Base-by-base conservation (phyloP, 2,113 vertebrate species). In the Oreocharis arfaki region DNA sequence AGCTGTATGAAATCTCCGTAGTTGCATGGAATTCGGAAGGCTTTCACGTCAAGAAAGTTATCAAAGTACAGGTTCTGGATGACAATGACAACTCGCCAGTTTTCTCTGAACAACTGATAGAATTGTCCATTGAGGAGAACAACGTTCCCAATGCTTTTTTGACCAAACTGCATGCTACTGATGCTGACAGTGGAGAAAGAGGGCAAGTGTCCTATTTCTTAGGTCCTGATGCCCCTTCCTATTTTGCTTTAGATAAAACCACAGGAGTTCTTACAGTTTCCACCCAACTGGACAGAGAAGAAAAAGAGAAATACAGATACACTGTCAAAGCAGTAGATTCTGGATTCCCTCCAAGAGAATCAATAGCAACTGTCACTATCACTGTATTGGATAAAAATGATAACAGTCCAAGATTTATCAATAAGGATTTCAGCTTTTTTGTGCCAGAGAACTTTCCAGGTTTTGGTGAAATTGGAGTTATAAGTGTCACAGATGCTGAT, bases 391-490 rank as follows among this genome's bases (percentile, higher is more conserved):
- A 99, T 97, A 99, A 99, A 97, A 99, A 99, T 69, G 99, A 99
- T 98, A 99, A 99, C 97, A 99, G 98, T 71, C 99, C 99, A 15
- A 98, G 99, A 69, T 99, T 99, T 96, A 99, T 99, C 97, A 99
- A 99, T 95, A 99, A 99, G 94, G 99, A 99, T 95, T 99, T 99
- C 94, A 99, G 99, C 33, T 99, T 99, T 97, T 99, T 99, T 10
- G 98, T 99, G 39, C 99, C 99, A 8, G 99, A 99, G 97, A 99
- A 99, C 96, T 99, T 99, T 61, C 99, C 99, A 8, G 99, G 99
- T 15, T 99, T 98, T 53, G 99, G 99, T 24, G 99, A 99, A 97
- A 99, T 99, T 22, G 99, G 99, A 49, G 98, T 99, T 57, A 98
- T 99, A 75, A 99, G 99, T 8, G 99, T 99, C 76, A 99, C 98